Evolutionary conservation across 2,113 vertebrate species (phyloP), one percentile per base, ranked within the genome.

Genomic region (Periophthalmus modestus): DNA sequence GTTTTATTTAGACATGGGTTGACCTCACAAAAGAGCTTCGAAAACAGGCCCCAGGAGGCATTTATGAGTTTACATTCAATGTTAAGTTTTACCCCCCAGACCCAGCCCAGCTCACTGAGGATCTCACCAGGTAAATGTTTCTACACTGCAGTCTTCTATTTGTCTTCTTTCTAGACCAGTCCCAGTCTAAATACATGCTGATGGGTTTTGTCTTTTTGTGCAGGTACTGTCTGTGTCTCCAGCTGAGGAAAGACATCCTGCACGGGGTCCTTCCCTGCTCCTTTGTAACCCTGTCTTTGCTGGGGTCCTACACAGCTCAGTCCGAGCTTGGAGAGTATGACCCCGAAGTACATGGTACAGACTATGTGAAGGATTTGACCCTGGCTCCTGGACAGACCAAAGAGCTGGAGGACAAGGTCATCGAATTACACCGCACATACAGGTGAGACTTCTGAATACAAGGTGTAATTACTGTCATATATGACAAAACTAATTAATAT

Each of bases 11-110:
- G 98, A 95, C 92, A 0, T 99, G 98, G 98, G 84, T 99, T 87
- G 96, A 99, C 85, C 90, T 95, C 69, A 89, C 95, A 85, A 98
- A 98, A 93, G 96, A 97, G 90, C 96, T 99, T 77, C 93, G 95
- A 84, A 98, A 97, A 79, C 98, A 99, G 85, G 94, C 97, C 71
- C 91, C 93, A 57, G 96, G 98, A 95, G 88, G 94, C 70, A 93
- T 94, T 21, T 96, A 96, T 89, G 91, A 95, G 69, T 98, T 99
- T 80, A 93, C 94, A 68, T 99, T 99, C 88, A 96, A 89, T 63
- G 95, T 98, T 82, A 99, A 98, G 87, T 99, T 99, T 91, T 99
- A 99, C 86, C 98, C 97, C 65, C 95, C 97, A 54, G 97, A 99
- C 91, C 98, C 97, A 21, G 96, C 96, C 24, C 94, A 96, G 66